Base-by-base conservation (phyloP, 1,140 invertebrate species). In the Lepidurus apus region DNA sequence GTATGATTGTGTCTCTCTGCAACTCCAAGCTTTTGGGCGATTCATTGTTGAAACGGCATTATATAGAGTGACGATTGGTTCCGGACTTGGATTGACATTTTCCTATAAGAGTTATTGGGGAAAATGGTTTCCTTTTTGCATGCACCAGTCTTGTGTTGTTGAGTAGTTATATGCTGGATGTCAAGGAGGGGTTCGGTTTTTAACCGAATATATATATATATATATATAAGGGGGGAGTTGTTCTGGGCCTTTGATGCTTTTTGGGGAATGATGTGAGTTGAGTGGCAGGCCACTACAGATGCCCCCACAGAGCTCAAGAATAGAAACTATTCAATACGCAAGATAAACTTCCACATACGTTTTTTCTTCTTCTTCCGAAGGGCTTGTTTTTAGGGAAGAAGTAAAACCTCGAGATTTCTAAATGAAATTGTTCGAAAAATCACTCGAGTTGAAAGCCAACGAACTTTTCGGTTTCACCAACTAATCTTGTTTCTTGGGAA, bases 31-130 rank as follows among this genome's bases (percentile, higher is more conserved):
- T 65, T 65, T 65, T 7, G 53, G 53, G 21, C 17, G 17, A n/a
- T 13, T 13, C 21, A 21, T 65, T 65, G 53, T 65, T 21, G 17
- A 65, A 65, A 65, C 53, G 13, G 53, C 53, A 65, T 65, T 65
- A 65, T 65, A 65, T 65, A 65, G 53, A 65, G 53, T 65, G 53
- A 65, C 53, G 53, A 65, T 65, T 65, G 53, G 53, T 65, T 65
- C 53, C 53, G 53, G 53, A 65, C n/a, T 13, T 65, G 53, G 53
- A 65, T 65, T 65, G 53, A 65, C 53, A 65, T 65, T 65, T 65
- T 65, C 53, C 53, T 65, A 65, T 65, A 65, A 65, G 53, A 65
- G 53, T 65, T 65, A 65, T 65, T 65, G 53, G 53, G 53, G 53
- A 65, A 65, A 65, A 65, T 65, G 53, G 53, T 65, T 65, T 34